A percentile compares a stretch with the other conserved stretches of the same genome.
Conservation (phyloP, 1,140 invertebrate genomes). For the Papilio polyxenes region DNA sequence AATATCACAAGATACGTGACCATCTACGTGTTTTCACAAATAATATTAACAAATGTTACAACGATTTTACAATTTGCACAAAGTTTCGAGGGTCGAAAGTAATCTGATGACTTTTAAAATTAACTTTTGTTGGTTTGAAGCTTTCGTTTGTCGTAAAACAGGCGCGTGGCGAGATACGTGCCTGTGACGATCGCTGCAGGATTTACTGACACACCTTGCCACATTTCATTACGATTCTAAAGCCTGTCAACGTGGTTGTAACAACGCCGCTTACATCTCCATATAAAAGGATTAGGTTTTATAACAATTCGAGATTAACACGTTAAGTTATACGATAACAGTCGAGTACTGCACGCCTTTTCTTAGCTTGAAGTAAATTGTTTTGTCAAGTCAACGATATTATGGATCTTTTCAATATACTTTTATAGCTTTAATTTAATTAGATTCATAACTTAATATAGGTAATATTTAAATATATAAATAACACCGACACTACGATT, state of each 20-base stretch:
- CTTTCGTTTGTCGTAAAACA: conserved; percentile 55
- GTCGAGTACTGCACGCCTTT: neutral
- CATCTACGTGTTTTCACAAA: neutral
- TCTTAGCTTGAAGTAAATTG: neutral
- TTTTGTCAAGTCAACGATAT: neutral
- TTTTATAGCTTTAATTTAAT: no score
- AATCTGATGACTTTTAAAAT: conserved; percentile 73
- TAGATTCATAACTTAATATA: no score
- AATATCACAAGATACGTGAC: neutral
- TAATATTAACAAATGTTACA: conserved; percentile 3
- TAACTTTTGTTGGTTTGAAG: conserved; percentile 67
- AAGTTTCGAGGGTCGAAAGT: conserved; percentile 53
- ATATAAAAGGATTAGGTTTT: conserved; percentile 62
- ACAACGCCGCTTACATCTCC: conserved; percentile 57
- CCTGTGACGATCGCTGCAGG: conserved; percentile 51
- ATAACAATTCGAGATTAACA: conserved; percentile 31
- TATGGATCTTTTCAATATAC: no score
- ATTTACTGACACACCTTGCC: conserved; percentile 68
- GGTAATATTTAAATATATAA: neutral
- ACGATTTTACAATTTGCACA: conserved; percentile 49
- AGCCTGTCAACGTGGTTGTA: conserved; percentile 70
- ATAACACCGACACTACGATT: neutral
- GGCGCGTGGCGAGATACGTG: conserved; percentile 62
- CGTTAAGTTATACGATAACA: neutral
- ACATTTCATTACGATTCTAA: conserved; percentile 60